phyloP scores from a whole-genome alignment of 2,113 vertebrate species.

The Nibea coibor region DNA sequence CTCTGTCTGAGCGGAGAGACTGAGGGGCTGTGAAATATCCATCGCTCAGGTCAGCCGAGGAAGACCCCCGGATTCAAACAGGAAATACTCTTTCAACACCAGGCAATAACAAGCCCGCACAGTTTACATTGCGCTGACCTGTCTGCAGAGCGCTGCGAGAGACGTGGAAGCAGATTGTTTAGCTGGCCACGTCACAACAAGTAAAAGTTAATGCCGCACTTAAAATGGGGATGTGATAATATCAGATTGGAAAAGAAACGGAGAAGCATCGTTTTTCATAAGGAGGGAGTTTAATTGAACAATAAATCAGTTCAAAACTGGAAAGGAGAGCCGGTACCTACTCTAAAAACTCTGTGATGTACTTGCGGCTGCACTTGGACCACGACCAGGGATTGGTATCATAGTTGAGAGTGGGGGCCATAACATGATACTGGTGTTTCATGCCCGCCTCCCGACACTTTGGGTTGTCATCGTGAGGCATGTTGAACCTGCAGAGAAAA shows the following conservation, averaged over 20 bases:
- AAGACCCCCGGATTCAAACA: slow-evolving; percentile 77
- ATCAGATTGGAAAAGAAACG: not conserved
- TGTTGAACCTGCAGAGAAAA: slow-evolving; percentile 89
- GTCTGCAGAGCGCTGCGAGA: slow-evolving; percentile 38
- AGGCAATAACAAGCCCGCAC: slow-evolving; percentile 73
- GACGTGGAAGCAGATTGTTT: slow-evolving; percentile 45
- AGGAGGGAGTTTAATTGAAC: not conserved
- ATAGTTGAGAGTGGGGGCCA: slow-evolving; percentile 97
- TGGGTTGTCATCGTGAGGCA: slow-evolving; percentile 96
- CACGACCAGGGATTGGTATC: slow-evolving; percentile 97
- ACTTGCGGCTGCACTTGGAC: slow-evolving; percentile 98
- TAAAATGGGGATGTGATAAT: slow-evolving; percentile 7
- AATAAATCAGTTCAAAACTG: not conserved
- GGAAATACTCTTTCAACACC: slow-evolving; percentile 78
- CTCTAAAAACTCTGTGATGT: slow-evolving; percentile 98
- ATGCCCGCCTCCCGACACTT: slow-evolving; percentile 94
- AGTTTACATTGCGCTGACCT: slow-evolving; percentile 73
- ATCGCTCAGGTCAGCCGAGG: slow-evolving; percentile 56
- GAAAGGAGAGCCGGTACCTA: slow-evolving; percentile 79
- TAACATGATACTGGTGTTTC: slow-evolving; percentile 95
- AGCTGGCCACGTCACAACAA: slow-evolving; percentile 44
- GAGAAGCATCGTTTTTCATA: not conserved
- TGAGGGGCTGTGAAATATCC: slow-evolving; percentile 46
- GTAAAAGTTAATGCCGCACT: slow-evolving; percentile 30
- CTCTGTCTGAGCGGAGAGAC: slow-evolving; percentile 44